phyloP scores from a whole-genome alignment of 2,113 vertebrate genomes.

The Xiphophorus maculatus region DNA sequence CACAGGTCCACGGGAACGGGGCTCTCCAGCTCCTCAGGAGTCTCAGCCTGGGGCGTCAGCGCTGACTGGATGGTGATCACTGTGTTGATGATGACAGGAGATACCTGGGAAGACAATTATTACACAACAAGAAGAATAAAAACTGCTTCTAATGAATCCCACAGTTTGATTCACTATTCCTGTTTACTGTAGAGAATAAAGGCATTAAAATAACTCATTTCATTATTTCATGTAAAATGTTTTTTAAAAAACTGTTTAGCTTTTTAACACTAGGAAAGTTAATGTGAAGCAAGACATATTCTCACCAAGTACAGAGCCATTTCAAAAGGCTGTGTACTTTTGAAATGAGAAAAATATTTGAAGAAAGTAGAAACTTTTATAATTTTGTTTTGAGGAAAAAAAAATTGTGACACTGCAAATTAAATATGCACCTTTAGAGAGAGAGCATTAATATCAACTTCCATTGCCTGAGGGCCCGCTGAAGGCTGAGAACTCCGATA shows the following conservation, averaged over 20 bases:
- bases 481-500: constrained; percentile 81
- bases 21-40: constrained; percentile 80
- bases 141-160: background rate
- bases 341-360: background rate
- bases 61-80: constrained; percentile 95
- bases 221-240: too few species aligned
- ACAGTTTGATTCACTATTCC: background rate
- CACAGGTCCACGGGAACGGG: constrained; percentile 86
- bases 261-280: too few species aligned
- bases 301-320: background rate
- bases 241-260: too few species aligned
- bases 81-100: constrained; percentile 98
- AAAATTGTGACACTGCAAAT: background rate
- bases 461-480: constrained; percentile 83
- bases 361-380: background rate
- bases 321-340: background rate
- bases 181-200: background rate
- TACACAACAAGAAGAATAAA: background rate
- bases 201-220: background rate
- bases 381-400: background rate
- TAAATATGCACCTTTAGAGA: constrained; percentile 84
- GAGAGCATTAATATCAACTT: constrained; percentile 87
- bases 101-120: constrained; percentile 82
- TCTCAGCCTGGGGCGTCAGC: constrained; percentile 85
- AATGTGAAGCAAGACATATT: too few species aligned